phyloP scores from a whole-genome alignment of 2,113 vertebrate species.

The Calypte anna region DNA sequence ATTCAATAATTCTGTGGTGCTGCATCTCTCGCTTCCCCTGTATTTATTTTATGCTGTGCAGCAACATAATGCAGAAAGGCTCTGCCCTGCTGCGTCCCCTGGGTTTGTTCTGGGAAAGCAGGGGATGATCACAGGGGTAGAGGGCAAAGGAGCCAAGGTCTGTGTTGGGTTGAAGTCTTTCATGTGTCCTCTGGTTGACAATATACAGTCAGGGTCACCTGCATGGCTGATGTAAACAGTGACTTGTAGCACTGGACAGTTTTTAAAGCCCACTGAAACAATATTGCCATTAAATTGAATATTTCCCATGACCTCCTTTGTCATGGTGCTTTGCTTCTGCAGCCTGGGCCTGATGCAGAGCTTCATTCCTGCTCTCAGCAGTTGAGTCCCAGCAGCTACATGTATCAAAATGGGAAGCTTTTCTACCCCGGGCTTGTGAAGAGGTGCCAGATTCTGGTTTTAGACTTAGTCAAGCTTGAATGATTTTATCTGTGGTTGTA shows the following conservation, averaged over 20 bases:
- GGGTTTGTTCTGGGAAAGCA: not conserved
- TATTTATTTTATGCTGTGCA: not conserved
- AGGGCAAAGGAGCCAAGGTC: not conserved
- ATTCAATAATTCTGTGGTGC: slow-evolving; percentile 34
- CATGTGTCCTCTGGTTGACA: not conserved
- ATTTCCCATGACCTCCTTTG: rapidly evolving
- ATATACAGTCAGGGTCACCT: not conserved
- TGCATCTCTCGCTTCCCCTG: not conserved
- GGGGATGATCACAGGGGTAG: not conserved
- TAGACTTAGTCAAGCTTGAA: slow-evolving; percentile 32
- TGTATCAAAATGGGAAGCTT: not conserved
- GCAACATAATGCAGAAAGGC: not conserved
- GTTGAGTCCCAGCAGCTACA: not conserved
- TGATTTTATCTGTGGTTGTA: slow-evolving; percentile 18
- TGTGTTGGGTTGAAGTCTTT: not conserved
- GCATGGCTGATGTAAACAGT: not conserved
- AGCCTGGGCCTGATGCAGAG: rapidly evolving
- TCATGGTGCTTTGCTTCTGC: not conserved
- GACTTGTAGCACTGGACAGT: rapidly evolving
- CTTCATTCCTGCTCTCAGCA: not conserved
- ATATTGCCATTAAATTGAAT: not conserved
- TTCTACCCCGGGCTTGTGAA: not conserved
- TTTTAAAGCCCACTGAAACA: not conserved
- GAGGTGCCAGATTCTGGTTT: slow-evolving; percentile 38
- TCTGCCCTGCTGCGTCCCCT: not conserved